These are phyloP conservation scores for Erpobdella octoculata DNA, from an alignment of 2,888 invertebrate species.

Conservation along the genomic window DNA sequence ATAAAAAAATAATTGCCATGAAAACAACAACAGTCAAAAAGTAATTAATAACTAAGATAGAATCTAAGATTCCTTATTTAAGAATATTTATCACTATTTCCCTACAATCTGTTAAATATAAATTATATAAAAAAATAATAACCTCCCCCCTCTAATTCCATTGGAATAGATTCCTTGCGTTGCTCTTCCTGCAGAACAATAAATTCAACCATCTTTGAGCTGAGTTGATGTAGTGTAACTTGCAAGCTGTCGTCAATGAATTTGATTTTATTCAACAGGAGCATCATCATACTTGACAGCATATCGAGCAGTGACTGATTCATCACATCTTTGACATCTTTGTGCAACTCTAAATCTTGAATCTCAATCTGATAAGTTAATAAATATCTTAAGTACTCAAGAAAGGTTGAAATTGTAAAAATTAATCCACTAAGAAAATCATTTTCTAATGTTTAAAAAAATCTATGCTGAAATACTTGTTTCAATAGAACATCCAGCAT, in stretches of 20 bases:
- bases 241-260: neutral
- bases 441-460: neutral
- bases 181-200: neutral
- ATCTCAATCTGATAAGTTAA: neutral
- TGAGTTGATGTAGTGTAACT: neutral
- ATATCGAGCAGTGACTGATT: conserved; percentile 1
- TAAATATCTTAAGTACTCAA: neutral
- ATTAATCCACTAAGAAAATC: neutral
- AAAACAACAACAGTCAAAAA: too few species aligned
- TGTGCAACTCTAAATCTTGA: conserved; percentile 8
- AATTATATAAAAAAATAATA: too few species aligned
- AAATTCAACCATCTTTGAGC: neutral
- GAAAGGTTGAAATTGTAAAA: neutral
- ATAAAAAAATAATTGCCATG: too few species aligned
- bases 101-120: too few species aligned
- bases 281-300: neutral
- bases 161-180: neutral
- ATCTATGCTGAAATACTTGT: conserved; percentile 60
- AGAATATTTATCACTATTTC: too few species aligned
- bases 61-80: too few species aligned
- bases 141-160: too few species aligned
- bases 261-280: neutral
- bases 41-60: too few species aligned
- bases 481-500: conserved; percentile 90
- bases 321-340: neutral